These are phyloP conservation scores for Morinoia aosen DNA, from an alignment of 2,888 invertebrate genomes.

Conservation along the genomic window DNA sequence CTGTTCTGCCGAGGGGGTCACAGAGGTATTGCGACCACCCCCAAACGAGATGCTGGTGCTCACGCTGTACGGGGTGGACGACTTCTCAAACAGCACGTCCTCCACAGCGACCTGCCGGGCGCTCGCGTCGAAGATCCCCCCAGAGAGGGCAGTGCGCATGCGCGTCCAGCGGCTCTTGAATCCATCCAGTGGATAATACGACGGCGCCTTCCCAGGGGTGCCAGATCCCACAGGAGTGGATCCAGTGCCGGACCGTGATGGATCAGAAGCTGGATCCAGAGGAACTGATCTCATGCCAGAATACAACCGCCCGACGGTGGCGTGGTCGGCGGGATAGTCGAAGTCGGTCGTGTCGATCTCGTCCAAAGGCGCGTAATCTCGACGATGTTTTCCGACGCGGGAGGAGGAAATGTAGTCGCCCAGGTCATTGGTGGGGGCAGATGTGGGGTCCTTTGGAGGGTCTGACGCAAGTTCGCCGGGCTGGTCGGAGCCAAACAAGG, in stretches of 20 bases:
- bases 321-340: neutral
- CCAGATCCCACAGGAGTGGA: neutral
- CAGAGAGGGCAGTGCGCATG: neutral
- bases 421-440: neutral
- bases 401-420: neutral
- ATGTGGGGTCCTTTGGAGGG: neutral
- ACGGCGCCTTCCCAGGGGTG: neutral
- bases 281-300: neutral
- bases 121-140: neutral
- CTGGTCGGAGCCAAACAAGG: neutral
- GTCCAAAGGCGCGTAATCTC: neutral
- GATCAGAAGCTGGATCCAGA: neutral
- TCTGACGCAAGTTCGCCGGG: neutral
- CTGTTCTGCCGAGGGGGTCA: too few relatives aligned
- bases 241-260: neutral
- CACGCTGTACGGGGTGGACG: neutral
- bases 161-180: neutral
- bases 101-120: neutral
- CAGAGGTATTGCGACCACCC: neutral
- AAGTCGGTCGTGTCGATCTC: neutral
- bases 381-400: neutral
- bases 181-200: neutral
- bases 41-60: neutral
- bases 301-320: neutral
- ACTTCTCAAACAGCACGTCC: neutral